Evolutionary conservation across 1,140 invertebrate genomes (phyloP).

Genomic region (Bombus consobrinus): DNA sequence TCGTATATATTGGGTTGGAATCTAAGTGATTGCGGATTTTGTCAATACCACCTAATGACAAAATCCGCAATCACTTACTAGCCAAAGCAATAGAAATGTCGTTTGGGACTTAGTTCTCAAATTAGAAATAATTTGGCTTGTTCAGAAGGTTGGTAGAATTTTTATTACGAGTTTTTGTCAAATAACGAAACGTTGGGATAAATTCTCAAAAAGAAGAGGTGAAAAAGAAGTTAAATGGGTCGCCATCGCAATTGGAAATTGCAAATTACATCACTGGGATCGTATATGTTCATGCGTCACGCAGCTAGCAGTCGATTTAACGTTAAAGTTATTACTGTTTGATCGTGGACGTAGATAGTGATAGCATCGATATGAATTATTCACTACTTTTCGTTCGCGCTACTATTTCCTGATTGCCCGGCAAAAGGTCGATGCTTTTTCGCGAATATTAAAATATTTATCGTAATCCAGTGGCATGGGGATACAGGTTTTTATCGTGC

Average conservation of each 20-base stretch:
- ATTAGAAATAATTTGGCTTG: too few relatives aligned
- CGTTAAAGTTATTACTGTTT: constrained; percentile 32
- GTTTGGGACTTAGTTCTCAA: too few relatives aligned
- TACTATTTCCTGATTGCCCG: constrained; percentile 6
- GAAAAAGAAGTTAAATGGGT: not conserved
- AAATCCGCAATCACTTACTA: too few relatives aligned
- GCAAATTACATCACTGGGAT: constrained; percentile 14
- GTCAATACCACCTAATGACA: too few relatives aligned
- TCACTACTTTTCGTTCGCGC: constrained; percentile 12
- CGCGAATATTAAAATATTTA: not conserved
- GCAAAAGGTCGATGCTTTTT: not conserved
- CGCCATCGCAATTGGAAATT: constrained; percentile 3
- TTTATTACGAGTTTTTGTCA: too few relatives aligned
- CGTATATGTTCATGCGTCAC: not conserved
- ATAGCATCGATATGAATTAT: constrained; percentile 22
- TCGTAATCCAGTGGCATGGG: not conserved
- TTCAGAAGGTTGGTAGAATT: too few relatives aligned
- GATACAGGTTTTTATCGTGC: not conserved
- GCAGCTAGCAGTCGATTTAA: not conserved
- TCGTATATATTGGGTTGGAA: too few relatives aligned
- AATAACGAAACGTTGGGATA: not conserved
- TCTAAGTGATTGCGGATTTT: too few relatives aligned
- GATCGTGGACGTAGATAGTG: not conserved
- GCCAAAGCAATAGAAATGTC: too few relatives aligned
- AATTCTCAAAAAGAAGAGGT: not conserved